Percentiles rank a stretch among this genome's conserved stretches.
These are phyloP conservation scores for Melanocharis versteri DNA, from an alignment of 2,113 vertebrate species.

Conservation along the genomic window DNA sequence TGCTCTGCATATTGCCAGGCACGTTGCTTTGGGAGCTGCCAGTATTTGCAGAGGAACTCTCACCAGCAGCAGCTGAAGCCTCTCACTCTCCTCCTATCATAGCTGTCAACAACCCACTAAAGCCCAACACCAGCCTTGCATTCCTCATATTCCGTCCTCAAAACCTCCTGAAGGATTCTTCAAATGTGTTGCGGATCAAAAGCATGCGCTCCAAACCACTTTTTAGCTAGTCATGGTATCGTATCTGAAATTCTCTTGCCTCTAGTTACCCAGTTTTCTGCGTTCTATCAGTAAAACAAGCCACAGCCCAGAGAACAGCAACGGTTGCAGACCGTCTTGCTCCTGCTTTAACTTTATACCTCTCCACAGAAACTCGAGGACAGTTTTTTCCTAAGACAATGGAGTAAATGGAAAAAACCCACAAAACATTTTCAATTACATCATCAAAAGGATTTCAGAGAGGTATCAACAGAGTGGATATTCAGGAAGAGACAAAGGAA, in stretches of 20 bases:
- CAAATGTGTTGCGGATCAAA: not conserved
- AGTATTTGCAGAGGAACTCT: not conserved
- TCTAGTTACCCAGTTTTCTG: not conserved
- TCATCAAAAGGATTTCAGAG: not conserved
- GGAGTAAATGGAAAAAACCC: not conserved
- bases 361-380: not conserved
- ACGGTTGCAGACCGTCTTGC: rapidly evolving
- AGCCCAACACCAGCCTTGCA: not conserved
- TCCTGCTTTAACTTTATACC: not conserved
- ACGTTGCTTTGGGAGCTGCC: not conserved
- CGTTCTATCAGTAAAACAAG: conserved; percentile 15
- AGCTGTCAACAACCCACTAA: not conserved
- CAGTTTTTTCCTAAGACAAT: not conserved
- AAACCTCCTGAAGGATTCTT: not conserved
- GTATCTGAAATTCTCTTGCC: not conserved
- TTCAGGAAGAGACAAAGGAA: not conserved
- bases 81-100: not conserved
- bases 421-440: not conserved
- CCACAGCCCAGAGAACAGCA: not conserved
- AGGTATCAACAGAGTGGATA: not conserved
- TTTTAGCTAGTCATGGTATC: not conserved
- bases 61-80: not conserved
- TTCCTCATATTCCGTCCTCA: not conserved
- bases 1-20: not conserved
- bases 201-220: not conserved